Conservation (phyloP, 2,113 vertebrate genomes). For the Pyrgilauda ruficollis region DNA sequence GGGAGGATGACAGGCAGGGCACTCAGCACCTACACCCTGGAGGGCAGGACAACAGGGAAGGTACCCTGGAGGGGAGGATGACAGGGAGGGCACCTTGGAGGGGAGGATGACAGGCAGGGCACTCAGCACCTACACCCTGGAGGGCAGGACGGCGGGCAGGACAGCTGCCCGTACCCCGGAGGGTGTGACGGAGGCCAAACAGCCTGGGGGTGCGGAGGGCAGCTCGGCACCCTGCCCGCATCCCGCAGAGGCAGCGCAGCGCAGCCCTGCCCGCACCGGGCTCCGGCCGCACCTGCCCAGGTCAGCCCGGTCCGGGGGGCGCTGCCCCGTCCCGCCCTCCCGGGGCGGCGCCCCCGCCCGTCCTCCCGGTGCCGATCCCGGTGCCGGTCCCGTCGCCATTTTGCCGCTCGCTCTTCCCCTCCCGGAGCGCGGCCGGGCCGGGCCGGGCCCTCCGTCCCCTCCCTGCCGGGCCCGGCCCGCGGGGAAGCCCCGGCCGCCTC, state of each 20-base stretch:
- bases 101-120: not conserved
- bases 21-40: not conserved
- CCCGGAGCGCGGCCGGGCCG: not conserved
- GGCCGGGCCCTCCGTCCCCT: not conserved
- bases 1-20: too few species aligned
- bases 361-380: not conserved
- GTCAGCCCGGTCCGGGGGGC: not conserved
- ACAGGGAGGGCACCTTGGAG: too few species aligned
- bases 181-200: not conserved
- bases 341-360: not conserved
- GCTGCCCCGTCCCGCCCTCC: not conserved
- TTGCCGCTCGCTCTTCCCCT: not conserved
- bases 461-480: not conserved
- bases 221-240: not conserved
- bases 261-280: not conserved
- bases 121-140: rapidly evolving
- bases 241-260: not conserved
- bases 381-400: not conserved
- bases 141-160: not conserved
- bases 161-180: not conserved
- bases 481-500: not conserved
- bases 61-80: not conserved
- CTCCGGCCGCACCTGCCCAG: not conserved
- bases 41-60: not conserved
- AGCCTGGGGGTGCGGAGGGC: not conserved